Evolutionary conservation across 2,888 invertebrate genomes (phyloP).

Genomic region (Bombyx huttoni): DNA sequence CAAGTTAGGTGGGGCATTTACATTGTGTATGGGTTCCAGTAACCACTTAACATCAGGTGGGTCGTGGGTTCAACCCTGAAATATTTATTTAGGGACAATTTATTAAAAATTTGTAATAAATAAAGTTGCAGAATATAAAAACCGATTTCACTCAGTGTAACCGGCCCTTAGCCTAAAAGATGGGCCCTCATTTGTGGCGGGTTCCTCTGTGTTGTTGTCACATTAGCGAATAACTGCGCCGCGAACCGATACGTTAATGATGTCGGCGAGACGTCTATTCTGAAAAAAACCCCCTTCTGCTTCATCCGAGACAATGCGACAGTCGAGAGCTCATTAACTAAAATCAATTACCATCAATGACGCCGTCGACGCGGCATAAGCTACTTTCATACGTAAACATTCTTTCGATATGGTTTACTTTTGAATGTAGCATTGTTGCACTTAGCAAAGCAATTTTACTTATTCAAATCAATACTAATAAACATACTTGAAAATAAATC

Average conservation of each 20-base stretch:
- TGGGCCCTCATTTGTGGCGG: conserved; percentile 65
- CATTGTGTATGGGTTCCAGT: too few species aligned
- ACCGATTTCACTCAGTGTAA: conserved; percentile 17
- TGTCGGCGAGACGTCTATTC: conserved; percentile 61
- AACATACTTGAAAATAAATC: too few species aligned
- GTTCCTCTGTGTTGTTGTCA: conserved; percentile 67
- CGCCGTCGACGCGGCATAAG: not conserved
- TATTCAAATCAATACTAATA: too few species aligned
- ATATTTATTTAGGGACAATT: too few species aligned
- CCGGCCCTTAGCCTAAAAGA: conserved; percentile 45
- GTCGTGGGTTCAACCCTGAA: too few species aligned
- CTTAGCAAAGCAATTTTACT: too few species aligned
- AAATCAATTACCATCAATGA: not conserved
- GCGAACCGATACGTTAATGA: conserved; percentile 66
- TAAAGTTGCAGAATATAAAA: not conserved
- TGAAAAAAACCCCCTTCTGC: conserved; percentile 49
- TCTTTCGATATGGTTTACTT: not conserved
- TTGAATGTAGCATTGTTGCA: too few species aligned
- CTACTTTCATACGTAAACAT: not conserved
- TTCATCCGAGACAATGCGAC: conserved; percentile 10
- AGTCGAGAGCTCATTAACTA: not conserved
- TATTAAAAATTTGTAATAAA: too few species aligned
- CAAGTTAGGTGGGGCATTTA: too few species aligned
- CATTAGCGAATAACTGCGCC: conserved; percentile 68
- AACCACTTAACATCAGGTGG: too few species aligned